These are phyloP conservation scores for Pseudoatta argentina DNA, from an alignment of 1,140 invertebrate genomes.

Conservation along the genomic window DNA sequence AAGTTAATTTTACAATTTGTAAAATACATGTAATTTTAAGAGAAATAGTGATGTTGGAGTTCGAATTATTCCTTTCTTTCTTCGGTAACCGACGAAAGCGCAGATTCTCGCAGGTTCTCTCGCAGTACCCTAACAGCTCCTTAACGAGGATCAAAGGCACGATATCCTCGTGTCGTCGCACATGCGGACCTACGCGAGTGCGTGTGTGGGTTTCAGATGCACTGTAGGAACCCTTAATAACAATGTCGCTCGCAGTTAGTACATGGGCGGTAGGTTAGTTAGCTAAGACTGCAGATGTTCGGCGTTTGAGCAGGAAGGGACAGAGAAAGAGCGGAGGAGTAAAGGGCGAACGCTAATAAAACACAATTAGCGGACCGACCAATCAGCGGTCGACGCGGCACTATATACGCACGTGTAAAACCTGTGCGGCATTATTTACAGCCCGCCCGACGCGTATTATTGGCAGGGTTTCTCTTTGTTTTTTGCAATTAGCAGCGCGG, in stretches of 20 bases:
- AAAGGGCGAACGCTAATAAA: conserved; percentile 83
- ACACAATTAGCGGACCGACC: conserved; percentile 84
- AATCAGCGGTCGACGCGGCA: conserved; percentile 80
- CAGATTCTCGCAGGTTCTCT: conserved; percentile 22
- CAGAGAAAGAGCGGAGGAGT: conserved; percentile 10
- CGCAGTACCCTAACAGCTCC: conserved; percentile 69
- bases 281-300: conserved; percentile 70
- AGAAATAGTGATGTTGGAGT: neutral
- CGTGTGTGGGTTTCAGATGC: conserved; percentile 54
- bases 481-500: conserved; percentile 74
- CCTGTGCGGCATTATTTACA: conserved; percentile 82
- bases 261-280: conserved; percentile 81
- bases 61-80: neutral
- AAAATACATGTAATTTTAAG: neutral
- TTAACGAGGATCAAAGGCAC: conserved; percentile 76
- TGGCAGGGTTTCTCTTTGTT: conserved; percentile 68
- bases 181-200: conserved; percentile 20
- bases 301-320: conserved; percentile 15
- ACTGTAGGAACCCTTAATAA: conserved; percentile 77
- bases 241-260: conserved; percentile 82
- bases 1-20: neutral
- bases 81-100: neutral
- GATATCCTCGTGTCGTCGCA: conserved; percentile 40
- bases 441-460: conserved; percentile 78
- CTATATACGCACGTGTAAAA: conserved; percentile 77